Percentiles rank a stretch among this genome's conserved stretches.
Conservation (phyloP, 2,113 vertebrate species). For the Isurus oxyrinchus region DNA sequence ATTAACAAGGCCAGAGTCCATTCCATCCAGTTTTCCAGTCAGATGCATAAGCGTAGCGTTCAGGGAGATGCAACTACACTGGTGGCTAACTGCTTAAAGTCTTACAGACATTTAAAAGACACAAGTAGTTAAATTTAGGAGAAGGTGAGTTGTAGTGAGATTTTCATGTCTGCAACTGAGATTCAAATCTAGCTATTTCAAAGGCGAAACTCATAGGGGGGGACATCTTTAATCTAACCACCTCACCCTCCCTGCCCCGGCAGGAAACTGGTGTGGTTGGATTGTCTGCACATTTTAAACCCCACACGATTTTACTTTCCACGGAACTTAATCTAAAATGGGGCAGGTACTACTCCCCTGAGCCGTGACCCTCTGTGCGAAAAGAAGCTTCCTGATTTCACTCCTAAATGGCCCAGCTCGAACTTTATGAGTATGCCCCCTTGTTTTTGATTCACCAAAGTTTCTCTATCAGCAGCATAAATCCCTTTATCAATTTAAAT, state of each 20-base stretch:
- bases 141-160: neutral
- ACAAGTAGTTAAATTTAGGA: neutral
- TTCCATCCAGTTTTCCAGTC: neutral
- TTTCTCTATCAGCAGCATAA: neutral
- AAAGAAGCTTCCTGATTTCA: neutral
- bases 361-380: neutral
- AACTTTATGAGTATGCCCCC: neutral
- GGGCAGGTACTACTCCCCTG: neutral
- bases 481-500: neutral
- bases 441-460: neutral
- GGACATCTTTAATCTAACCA: conserved; percentile 9
- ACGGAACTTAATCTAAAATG: conserved; percentile 17
- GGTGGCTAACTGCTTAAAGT: neutral
- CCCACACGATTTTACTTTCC: conserved; percentile 17
- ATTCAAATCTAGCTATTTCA: conserved; percentile 21
- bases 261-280: neutral
- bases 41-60: neutral
- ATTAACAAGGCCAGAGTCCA: neutral
- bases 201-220: neutral
- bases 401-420: neutral
- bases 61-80: neutral
- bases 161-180: neutral
- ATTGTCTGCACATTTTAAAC: conserved; percentile 20
- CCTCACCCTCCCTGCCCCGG: neutral
- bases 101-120: neutral